These are phyloP conservation scores for Caranx melampygus DNA, from an alignment of 2,113 vertebrate species.

Conservation along the genomic window DNA sequence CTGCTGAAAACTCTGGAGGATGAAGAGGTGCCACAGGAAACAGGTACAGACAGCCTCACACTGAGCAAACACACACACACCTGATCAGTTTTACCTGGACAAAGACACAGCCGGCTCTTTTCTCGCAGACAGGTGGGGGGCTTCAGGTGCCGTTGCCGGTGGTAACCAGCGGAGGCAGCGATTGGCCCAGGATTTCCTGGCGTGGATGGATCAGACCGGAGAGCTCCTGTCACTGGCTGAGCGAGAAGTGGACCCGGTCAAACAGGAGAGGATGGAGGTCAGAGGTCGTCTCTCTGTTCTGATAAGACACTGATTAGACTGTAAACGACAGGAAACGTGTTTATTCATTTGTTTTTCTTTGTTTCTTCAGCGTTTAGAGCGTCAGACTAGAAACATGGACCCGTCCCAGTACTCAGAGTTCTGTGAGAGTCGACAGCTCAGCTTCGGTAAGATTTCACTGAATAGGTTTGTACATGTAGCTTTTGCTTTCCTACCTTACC, in stretches of 20 bases:
- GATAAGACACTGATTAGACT: background rate
- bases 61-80: background rate
- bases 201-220: conserved; percentile 95
- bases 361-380: conserved; percentile 90
- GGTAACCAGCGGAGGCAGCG: conserved; percentile 91
- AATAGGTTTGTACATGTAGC: too few relatives aligned
- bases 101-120: background rate
- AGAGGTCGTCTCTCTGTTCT: conserved; percentile 16
- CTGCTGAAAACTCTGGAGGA: conserved; percentile 94
- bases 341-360: background rate
- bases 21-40: conserved; percentile 89
- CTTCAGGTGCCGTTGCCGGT: conserved; percentile 67
- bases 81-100: too few relatives aligned
- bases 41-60: conserved; percentile 62
- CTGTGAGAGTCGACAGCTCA: conserved; percentile 96
- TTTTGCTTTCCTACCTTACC: too few relatives aligned
- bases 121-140: conserved; percentile 82
- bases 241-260: conserved; percentile 94
- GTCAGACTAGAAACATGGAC: conserved; percentile 94
- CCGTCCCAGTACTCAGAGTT: conserved; percentile 93
- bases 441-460: conserved; percentile 87
- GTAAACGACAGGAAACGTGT: background rate
- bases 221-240: conserved; percentile 93
- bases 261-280: conserved; percentile 97
- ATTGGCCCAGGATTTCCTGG: conserved; percentile 92